Base-by-base conservation (phyloP, 2,888 invertebrate species). In the Petrolisthes manimaculis region DNA sequence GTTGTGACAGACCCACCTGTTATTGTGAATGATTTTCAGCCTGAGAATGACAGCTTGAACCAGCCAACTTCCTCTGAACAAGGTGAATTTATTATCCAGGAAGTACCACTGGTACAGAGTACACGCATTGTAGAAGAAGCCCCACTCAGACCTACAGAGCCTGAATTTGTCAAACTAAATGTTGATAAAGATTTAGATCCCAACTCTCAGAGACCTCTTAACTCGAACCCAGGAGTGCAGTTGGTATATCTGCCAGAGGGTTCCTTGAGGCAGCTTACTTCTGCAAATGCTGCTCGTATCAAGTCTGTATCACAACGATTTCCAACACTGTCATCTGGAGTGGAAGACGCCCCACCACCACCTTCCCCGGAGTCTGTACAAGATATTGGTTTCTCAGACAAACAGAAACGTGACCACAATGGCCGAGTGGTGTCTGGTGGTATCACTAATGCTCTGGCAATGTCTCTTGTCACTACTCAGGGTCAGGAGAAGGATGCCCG, bases 191-290 rank as follows among this genome's bases (percentile, higher is more conserved):
- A n/a, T 5, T 55, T 54, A 9, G 86, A 82, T n/a, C 77, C 82
- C 14, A 37, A 54, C 69, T 55, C 21, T 21, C 78, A 54, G 24
- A 69, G 18, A 51, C 55, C 9, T 18, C 71, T 53, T 51, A 51
- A 54, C 69, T 5, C 61, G 18, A 61, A 80, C 54, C 24, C 79
- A 14, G 55, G 88, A n/a, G 89, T 91, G 55, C 89, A 89, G 83
- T 69, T 91, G 37, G 86, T 91, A 12, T 91, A 91, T 71, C 86
- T 91, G 12, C 91, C 91, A 14, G 83, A 89, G 51, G 89, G 91
- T 2, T 80, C 88, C 74, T 78, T 91, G 53, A 55, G 83, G 8
- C 83, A 83, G 37, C 84, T 91, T 3, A 75, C 37, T 21, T 67
- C 84, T 3, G 88, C 89, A 53, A 80, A 81, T 8, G 84, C 75